phyloP scores from a whole-genome alignment of 2,888 invertebrate species.

The Asteroscopus sphinx region DNA sequence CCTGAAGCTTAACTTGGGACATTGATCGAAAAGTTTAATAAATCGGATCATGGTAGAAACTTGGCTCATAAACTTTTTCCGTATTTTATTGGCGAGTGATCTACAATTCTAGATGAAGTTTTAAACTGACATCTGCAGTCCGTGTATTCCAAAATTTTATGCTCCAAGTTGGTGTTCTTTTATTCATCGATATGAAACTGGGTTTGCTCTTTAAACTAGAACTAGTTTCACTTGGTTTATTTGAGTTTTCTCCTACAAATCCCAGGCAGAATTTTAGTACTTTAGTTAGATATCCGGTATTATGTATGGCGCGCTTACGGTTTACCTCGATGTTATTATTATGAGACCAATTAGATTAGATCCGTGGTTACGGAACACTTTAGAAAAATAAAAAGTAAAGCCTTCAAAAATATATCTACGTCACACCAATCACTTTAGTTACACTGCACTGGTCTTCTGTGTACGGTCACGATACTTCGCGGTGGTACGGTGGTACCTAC shows the following conservation, averaged over 20 bases:
- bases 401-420: too few species aligned
- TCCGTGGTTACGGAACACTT: too few species aligned
- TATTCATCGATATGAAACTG: constrained; percentile 42
- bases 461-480: too few species aligned
- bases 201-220: constrained; percentile 30
- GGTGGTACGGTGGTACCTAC: too few species aligned
- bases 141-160: constrained; percentile 30
- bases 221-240: constrained; percentile 32
- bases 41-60: constrained; percentile 14
- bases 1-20: constrained; percentile 12
- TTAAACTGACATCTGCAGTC: constrained; percentile 16
- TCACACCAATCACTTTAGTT: too few species aligned
- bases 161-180: constrained; percentile 34
- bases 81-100: constrained; percentile 22
- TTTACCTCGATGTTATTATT: too few species aligned
- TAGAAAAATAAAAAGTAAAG: too few species aligned
- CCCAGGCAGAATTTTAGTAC: constrained; percentile 2
- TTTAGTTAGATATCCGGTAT: neutral
- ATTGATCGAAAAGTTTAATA: constrained; percentile 27
- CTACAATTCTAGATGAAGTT: constrained; percentile 27
- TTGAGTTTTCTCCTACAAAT: constrained; percentile 26
- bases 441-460: too few species aligned
- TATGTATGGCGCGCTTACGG: neutral
- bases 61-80: constrained; percentile 7
- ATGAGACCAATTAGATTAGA: too few species aligned